Percentiles rank a stretch among this genome's conserved stretches.
Conservation (phyloP, 2,888 invertebrate species). For the Gnatocerus cornutus region DNA sequence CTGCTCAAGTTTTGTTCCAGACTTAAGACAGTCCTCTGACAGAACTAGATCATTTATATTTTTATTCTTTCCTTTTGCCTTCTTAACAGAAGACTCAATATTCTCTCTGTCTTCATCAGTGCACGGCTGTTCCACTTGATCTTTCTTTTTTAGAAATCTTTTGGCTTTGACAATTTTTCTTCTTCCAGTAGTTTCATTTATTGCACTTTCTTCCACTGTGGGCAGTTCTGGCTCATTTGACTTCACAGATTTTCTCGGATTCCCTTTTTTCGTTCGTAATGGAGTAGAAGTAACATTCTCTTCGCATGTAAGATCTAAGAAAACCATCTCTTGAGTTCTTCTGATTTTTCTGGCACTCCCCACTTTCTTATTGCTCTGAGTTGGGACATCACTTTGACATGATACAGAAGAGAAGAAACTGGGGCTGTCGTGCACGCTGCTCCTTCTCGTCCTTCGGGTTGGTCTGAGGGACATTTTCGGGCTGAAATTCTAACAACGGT, state of each 20-base stretch:
- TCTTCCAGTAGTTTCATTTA: not conserved
- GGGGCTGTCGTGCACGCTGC: not conserved
- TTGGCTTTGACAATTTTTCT: conserved; percentile 34
- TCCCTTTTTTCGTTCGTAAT: not conserved
- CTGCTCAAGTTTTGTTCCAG: too few species aligned
- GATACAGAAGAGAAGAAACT: not conserved
- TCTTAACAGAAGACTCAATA: too few species aligned
- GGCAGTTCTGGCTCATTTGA: not conserved
- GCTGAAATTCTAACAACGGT: not conserved
- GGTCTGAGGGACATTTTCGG: not conserved
- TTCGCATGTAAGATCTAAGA: not conserved
- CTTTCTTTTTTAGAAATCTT: conserved; percentile 1
- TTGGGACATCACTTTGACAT: not conserved
- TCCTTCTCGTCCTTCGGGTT: not conserved
- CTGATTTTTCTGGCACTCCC: conserved; percentile 2
- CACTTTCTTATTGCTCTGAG: not conserved
- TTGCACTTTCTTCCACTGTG: not conserved
- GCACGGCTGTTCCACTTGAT: not conserved
- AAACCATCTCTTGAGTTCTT: conserved; percentile 10
- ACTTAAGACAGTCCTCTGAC: too few species aligned
- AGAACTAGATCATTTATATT: too few species aligned
- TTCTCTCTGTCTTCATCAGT: too few species aligned
- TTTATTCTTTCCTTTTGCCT: too few species aligned
- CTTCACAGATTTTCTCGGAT: not conserved
- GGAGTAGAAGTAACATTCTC: not conserved